Evolutionary conservation across 92 coral and sea anemone species (phyloP), one percentile per base, ranked within the genome.

Genomic region (Zoanthus solanderi): DNA sequence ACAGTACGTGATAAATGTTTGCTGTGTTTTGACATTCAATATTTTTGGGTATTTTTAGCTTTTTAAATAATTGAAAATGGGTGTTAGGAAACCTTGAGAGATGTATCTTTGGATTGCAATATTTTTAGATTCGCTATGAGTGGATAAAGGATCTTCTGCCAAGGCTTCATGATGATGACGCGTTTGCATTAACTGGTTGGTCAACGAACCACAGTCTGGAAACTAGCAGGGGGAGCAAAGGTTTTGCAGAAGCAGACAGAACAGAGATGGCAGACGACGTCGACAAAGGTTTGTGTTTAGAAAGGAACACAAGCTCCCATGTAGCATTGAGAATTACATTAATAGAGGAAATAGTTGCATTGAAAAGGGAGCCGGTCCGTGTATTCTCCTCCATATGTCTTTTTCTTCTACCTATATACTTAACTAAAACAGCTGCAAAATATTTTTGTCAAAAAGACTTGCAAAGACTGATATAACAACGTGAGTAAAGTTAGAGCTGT

Each of bases 121-220:
- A 28, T 23, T 50, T 90, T 44, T 66, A 96, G 98, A 89, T 96
- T 69, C 90, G 95, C 12, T 94, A 96, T 66, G 95, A 94, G 65
- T 93, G 98, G 96, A 88, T 96, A 31, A 88, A 89, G 78, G 96
- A 96, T 47, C 91, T 96, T 60, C 92, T 96, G 83, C 96, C 98
- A 61, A 91, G 98, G 68, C 86, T 96, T 48, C 98, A 94, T 66
- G 98, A 96, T 76, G 92, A 89, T 7, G 94, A 93, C 75, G 93
- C 76, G 54, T 84, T 92, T 18, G 76, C 86, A 0, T 88, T 96
- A 78, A 92, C 98, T 16, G 98, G 98, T 13, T 89, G 94, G 92
- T 84, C 92, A 10, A 91, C 54, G 37, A 89, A 87, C 42, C 88
- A 85, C 53, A 56, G 84, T 42, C 28, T 30, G 46, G 37, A 72